Base-by-base conservation (phyloP, 2,113 vertebrate genomes). In the Mastomys coucha region DNA sequence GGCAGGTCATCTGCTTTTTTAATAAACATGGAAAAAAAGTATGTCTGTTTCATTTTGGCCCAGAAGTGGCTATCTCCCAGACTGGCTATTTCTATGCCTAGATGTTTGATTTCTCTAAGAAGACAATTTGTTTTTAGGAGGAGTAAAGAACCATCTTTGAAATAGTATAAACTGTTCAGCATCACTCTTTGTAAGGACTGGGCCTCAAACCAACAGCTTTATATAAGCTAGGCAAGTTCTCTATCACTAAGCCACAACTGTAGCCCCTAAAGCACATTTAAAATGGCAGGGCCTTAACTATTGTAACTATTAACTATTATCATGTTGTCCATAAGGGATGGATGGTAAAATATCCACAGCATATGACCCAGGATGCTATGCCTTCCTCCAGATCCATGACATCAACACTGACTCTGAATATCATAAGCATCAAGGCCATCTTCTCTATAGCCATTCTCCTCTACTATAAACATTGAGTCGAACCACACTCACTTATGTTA, bases 101-200 rank as follows among this genome's bases (percentile, higher is more conserved):
- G 13, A 24, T 95, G 4, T 63, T 94, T 89, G n/a, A 49, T 88
- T 94, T 69, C 56, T 95, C 70, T 80, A 94, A 67, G 56, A 81
- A 84, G 31, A 75, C 16, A n/a, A 17, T 39, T 73, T 75, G 8
- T 24, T 73, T 39, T 75, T 75, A 24, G 4, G n/a, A 11, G n/a
- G 22, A 63, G 2, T 6, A 87, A 42, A 31, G 9, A 24, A 42
- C 0, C 17, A 63, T 10, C 26, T 89, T 76, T 76, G 86, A 39
- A 51, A 58, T 16, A 39, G 36, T 58, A 58, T 17, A 20, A 39
- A 88, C 22, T 39, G 7, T 19, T 49, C 36, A 72, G 24, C 12
- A 11, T 88, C 36, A 77, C 9, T 11, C 20, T 90, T 51, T 12
- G 36, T 11, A 33, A 39, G 51, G 17, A 2, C 16, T 56, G 1